Conservation (phyloP, 2,113 vertebrate species). For the Copsychus sechellarum region DNA sequence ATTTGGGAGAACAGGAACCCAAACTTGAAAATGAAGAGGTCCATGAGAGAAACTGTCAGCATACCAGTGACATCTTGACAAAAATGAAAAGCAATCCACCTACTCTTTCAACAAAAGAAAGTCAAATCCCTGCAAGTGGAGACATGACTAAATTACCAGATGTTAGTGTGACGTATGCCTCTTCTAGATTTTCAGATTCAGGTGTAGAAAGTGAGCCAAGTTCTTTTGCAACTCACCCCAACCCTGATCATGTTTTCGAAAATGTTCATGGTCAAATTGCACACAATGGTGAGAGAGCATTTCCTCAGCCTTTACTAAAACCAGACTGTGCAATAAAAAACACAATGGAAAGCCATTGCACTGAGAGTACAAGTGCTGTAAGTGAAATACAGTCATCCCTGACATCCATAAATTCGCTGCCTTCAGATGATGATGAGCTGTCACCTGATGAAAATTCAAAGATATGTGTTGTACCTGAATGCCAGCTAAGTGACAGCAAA, state of each 20-base stretch:
- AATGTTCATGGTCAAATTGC: slow-evolving; percentile 62
- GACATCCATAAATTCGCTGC: slow-evolving; percentile 96
- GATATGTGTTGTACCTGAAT: slow-evolving; percentile 71
- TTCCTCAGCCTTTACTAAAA: slow-evolving; percentile 79
- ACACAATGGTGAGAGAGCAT: slow-evolving; percentile 74
- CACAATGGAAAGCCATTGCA: slow-evolving; percentile 78
- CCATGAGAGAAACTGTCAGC: slow-evolving; percentile 44
- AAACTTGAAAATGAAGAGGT: slow-evolving; percentile 67
- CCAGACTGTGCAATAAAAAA: slow-evolving; percentile 74
- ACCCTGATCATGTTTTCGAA: slow-evolving; percentile 71
- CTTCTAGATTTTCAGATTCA: slow-evolving; percentile 94
- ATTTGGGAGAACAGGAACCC: slow-evolving; percentile 53
- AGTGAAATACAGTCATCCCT: slow-evolving; percentile 96
- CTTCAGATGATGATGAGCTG: slow-evolving; percentile 90
- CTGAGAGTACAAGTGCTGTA: slow-evolving; percentile 88
- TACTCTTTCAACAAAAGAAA: slow-evolving; percentile 67
- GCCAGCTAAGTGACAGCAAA: slow-evolving; percentile 75
- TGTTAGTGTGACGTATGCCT: slow-evolving; percentile 75
- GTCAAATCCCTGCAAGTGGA: slow-evolving; percentile 72
- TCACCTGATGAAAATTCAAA: slow-evolving; percentile 84
- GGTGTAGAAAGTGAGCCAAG: slow-evolving; percentile 95
- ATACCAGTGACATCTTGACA: slow-evolving; percentile 43
- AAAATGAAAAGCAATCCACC: slow-evolving; percentile 62
- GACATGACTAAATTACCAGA: slow-evolving; percentile 83
- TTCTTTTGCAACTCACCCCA: slow-evolving; percentile 87